Evolutionary conservation across 23 tunicate species (phyloP), one percentile per base, ranked within the genome.

Genomic region (Trididemnum clinides): DNA sequence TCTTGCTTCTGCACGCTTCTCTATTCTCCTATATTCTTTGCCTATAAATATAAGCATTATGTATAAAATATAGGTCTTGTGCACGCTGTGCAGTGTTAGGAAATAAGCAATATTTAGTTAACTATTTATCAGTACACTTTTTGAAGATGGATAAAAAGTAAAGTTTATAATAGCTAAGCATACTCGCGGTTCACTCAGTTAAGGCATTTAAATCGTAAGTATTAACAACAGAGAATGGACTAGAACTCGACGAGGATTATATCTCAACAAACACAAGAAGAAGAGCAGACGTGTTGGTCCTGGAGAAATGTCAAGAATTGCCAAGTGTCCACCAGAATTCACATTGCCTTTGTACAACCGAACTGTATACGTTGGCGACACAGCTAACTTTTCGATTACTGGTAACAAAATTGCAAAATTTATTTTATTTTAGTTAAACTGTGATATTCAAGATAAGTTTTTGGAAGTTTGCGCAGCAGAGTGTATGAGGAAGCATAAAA

Each of bases 271-370:
- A 31, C 96, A 84, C 82, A 81, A 85, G 85, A 91, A 90, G 71
- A 69, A 85, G 20, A 77, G 88, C 64, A 58, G 89, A 36, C 71
- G 93, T 0, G 59, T 71, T 23, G 91, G 83, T 10, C 95, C 86
- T 20, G 77, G 87, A 35, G 85, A 87, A 33, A 49, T 80, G 22
- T 80, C 91, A 3, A 51, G 85, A 36, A 87, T 87, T 35, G 39
- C 71, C 1, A 87, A 71, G 27, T 80, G 72, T 33, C 99, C 99
- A 10, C 99, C 99, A 1, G 97, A 96, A 51, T 96, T 96, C 82
- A 96, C 96, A 0, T 84, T 96, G 51, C 99, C 99, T 1, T 85
- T 96, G 25, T 96, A 88, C 97, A 91, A 96, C 70, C 71, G 97
- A 1, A 93, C 97, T 22, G 84, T 91, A 27, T 87, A 81, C 81